A percentile compares a stretch with the other conserved stretches of the same genome.
Evolutionary conservation across 1,140 invertebrate species (phyloP).

Genomic region (Drosophila pseudoobscura): DNA sequence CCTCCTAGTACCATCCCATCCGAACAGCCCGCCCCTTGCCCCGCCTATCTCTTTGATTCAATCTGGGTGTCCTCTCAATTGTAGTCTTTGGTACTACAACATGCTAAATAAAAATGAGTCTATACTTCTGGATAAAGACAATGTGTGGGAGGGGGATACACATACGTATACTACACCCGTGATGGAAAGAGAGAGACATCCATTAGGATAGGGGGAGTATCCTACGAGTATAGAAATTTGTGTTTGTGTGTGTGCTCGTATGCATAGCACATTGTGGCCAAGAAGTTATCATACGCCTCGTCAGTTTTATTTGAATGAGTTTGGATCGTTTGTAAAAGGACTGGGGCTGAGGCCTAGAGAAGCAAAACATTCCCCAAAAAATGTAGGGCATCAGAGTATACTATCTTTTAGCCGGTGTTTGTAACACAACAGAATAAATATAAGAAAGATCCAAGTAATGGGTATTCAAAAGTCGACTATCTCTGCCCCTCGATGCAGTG

Average conservation of each 20-base stretch:
- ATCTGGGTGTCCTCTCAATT: conserved; percentile 48
- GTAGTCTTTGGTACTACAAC: conserved; percentile 41
- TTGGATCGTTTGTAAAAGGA: conserved; percentile 2
- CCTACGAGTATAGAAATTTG: background rate
- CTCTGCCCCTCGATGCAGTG: conserved; percentile 13
- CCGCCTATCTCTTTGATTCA: conserved; percentile 70
- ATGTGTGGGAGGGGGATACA: conserved; percentile 1
- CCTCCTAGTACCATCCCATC: conserved; percentile 2
- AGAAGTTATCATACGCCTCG: conserved; percentile 45
- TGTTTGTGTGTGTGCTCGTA: conserved; percentile 9
- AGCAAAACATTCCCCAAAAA: too few relatives aligned
- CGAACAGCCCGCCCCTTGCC: conserved; percentile 21
- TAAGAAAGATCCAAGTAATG: too few relatives aligned
- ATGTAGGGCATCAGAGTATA: too few relatives aligned
- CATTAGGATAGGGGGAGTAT: background rate
- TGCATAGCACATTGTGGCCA: conserved; percentile 16
- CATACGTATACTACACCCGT: background rate
- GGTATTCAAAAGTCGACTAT: too few relatives aligned
- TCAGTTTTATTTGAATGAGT: conserved; percentile 49
- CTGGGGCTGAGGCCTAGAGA: background rate
- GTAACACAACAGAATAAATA: too few relatives aligned
- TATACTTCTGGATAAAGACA: conserved; percentile 24
- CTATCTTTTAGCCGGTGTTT: too few relatives aligned
- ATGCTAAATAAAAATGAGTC: conserved; percentile 56
- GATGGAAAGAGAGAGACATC: background rate